A percentile compares a stretch with the other conserved stretches of the same genome.
Evolutionary conservation across 2,888 invertebrate species (phyloP).

Genomic region (Himalopsyche tibetana): DNA sequence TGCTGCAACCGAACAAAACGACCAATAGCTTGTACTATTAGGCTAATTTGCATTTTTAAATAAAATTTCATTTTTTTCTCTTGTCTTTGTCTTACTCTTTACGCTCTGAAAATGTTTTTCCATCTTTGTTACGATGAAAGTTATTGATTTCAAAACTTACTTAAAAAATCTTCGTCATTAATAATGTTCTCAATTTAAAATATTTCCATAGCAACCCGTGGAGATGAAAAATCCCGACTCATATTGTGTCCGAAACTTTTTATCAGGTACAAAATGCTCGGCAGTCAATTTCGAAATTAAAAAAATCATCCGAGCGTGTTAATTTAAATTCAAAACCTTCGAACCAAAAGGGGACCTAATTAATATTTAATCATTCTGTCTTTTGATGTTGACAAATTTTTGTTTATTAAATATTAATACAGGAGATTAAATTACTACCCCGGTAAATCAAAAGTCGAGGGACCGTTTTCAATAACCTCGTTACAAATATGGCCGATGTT

Average conservation of each 20-base stretch:
- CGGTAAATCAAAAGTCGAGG: conserved; percentile 25
- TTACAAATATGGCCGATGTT: conserved; percentile 20
- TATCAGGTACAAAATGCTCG: background rate
- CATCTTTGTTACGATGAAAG: too few relatives aligned
- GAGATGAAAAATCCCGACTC: background rate
- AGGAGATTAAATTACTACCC: conserved; percentile 31
- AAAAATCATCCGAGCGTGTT: conserved; percentile 38
- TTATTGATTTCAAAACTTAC: too few relatives aligned
- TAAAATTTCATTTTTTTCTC: too few relatives aligned
- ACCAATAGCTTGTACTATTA: too few relatives aligned
- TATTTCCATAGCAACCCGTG: background rate
- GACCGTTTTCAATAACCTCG: conserved; percentile 34
- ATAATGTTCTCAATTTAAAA: background rate
- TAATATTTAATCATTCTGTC: conserved; percentile 23
- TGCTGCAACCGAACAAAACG: too few relatives aligned
- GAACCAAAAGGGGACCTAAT: conserved; percentile 1
- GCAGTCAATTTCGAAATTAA: conserved; percentile 40
- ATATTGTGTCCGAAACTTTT: conserved; percentile 1
- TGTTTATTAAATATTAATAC: conserved; percentile 41
- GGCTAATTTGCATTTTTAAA: too few relatives aligned
- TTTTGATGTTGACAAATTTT: conserved; percentile 38
- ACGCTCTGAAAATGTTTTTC: too few relatives aligned
- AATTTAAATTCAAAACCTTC: conserved; percentile 35
- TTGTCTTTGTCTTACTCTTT: too few relatives aligned
- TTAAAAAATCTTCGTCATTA: too few relatives aligned